These are phyloP conservation scores for Galendromus occidentalis DNA, from an alignment of 1,140 invertebrate genomes.

Conservation along the genomic window DNA sequence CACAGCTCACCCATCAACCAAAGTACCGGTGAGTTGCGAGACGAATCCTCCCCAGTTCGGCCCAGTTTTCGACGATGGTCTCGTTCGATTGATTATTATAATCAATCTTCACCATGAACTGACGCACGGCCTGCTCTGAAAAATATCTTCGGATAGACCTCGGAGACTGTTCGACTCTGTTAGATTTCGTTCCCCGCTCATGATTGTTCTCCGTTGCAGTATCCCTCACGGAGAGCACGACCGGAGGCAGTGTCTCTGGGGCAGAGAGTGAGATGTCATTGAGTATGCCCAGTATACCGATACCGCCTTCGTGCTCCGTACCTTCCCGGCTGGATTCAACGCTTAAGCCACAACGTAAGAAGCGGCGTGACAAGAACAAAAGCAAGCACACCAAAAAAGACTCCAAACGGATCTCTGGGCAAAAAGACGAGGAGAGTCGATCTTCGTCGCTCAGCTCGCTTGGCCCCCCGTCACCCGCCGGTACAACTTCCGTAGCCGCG, in stretches of 20 bases:
- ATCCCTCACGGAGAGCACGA: neutral
- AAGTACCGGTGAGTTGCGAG: neutral
- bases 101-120: neutral
- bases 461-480: neutral
- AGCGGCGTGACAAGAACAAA: neutral
- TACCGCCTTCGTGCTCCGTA: neutral
- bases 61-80: too few species aligned
- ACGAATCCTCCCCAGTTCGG: neutral
- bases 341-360: too few species aligned
- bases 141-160: too few species aligned
- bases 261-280: slow-evolving; percentile 8
- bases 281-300: neutral
- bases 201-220: neutral
- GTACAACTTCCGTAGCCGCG: neutral
- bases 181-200: too few species aligned
- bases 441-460: neutral
- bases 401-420: neutral
- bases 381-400: neutral
- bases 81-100: neutral
- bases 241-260: neutral
- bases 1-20: slow-evolving; percentile 10
- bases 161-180: too few species aligned
- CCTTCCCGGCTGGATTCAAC: neutral
- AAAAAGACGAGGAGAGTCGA: neutral
- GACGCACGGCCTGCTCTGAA: too few species aligned